These are phyloP conservation scores for Xanthorhoe spadicearia DNA, from an alignment of 2,888 invertebrate species.

Conservation along the genomic window DNA sequence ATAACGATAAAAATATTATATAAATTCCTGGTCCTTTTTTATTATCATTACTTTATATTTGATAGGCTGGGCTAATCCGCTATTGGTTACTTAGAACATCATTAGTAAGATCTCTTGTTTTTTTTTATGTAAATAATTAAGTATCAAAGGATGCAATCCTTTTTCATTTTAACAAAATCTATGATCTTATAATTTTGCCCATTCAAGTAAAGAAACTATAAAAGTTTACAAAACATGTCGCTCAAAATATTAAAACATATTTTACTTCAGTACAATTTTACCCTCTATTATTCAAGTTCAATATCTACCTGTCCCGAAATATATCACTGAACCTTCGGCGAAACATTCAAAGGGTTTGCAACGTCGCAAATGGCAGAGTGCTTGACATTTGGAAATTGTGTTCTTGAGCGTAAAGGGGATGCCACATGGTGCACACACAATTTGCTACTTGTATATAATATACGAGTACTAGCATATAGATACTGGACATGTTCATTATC, in stretches of 20 bases:
- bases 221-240: not conserved
- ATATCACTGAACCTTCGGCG: conserved; percentile 16
- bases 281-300: conserved; percentile 2
- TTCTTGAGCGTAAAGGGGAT: conserved; percentile 13
- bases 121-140: too few relatives aligned
- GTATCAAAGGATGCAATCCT: too few relatives aligned
- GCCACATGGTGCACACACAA: conserved; percentile 8
- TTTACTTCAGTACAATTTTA: not conserved
- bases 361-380: conserved; percentile 20
- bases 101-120: too few relatives aligned
- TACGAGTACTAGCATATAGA: not conserved
- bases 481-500: too few relatives aligned
- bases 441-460: not conserved
- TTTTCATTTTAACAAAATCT: too few relatives aligned
- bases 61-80: too few relatives aligned
- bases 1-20: not conserved
- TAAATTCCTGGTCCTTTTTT: not conserved
- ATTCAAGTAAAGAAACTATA: not conserved
- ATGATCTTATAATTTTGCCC: not conserved
- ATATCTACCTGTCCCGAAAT: conserved; percentile 2
- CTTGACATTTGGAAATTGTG: conserved; percentile 25
- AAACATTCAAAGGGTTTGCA: conserved; percentile 22
- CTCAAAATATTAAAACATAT: not conserved
- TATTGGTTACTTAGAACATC: too few relatives aligned
- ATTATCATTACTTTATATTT: too few relatives aligned